Percentiles rank a stretch among this genome's conserved stretches.
These are phyloP conservation scores for Clarias platycephalus DNA, from an alignment of 2,797 vertebrate genomes.

Conservation along the genomic window DNA sequence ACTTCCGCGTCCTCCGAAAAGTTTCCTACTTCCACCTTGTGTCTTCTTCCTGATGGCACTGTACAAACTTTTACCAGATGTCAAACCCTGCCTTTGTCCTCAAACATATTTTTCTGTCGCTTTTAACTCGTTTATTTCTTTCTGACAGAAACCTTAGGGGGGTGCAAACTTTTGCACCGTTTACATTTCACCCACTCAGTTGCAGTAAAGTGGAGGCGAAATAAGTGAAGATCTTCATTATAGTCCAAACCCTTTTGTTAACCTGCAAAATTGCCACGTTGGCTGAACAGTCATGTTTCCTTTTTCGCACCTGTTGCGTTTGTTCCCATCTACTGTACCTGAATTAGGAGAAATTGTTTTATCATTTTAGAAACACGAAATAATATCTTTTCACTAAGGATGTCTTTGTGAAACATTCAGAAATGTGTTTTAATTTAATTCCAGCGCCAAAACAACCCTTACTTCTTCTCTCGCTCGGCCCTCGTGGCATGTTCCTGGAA, in stretches of 20 bases:
- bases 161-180: background rate
- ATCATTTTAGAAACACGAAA: slow-evolving; percentile 17
- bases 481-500: slow-evolving; percentile 63
- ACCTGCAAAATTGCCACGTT: background rate
- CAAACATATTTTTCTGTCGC: background rate
- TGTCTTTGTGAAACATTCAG: slow-evolving; percentile 51
- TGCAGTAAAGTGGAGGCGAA: background rate
- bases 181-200: background rate
- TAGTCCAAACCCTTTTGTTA: background rate
- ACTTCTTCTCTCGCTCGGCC: slow-evolving; percentile 46
- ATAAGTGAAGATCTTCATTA: background rate
- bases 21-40: background rate
- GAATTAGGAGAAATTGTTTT: slow-evolving; percentile 34
- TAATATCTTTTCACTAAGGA: slow-evolving; percentile 31
- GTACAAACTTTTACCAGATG: background rate
- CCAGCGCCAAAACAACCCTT: slow-evolving; percentile 56
- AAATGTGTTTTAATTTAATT: slow-evolving; percentile 63
- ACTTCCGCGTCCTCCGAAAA: background rate
- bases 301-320: slow-evolving; percentile 9
- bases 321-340: slow-evolving; percentile 18
- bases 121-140: background rate
- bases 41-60: background rate
- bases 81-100: background rate
- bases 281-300: background rate
- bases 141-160: background rate